These are phyloP conservation scores for Heliangelus exortis DNA, from an alignment of 2,797 vertebrate species.

Conservation along the genomic window DNA sequence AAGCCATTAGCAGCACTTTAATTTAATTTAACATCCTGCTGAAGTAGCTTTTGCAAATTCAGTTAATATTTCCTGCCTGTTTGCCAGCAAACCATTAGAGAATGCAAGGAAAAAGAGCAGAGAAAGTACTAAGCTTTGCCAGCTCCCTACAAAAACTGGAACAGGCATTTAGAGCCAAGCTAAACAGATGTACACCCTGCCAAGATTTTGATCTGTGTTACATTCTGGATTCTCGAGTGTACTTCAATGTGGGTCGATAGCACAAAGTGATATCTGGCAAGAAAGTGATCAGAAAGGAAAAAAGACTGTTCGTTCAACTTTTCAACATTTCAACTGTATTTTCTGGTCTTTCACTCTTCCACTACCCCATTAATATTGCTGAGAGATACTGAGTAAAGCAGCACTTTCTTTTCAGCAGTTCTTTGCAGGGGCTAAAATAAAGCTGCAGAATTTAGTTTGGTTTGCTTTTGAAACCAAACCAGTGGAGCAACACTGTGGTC, in stretches of 20 bases:
- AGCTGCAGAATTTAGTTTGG: neutral
- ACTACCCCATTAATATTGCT: neutral
- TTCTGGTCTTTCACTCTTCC: neutral
- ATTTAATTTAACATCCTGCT: conserved; percentile 28
- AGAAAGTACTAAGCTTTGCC: neutral
- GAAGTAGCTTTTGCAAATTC: conserved; percentile 28
- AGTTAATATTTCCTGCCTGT: conserved; percentile 40
- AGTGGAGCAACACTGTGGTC: neutral
- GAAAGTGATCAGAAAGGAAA: neutral
- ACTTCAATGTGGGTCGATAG: neutral
- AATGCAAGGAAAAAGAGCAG: neutral
- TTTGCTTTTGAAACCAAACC: neutral
- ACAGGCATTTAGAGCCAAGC: neutral
- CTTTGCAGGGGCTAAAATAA: neutral
- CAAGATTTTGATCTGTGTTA: conserved; percentile 19
- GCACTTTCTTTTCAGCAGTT: neutral
- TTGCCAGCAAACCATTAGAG: conserved; percentile 15
- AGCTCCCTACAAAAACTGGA: conserved; percentile 11
- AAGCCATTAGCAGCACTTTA: conserved; percentile 26
- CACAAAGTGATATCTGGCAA: neutral
- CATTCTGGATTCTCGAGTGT: neutral
- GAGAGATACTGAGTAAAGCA: neutral
- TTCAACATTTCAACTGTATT: neutral
- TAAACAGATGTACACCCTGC: neutral
- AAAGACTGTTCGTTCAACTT: neutral